Base-by-base conservation (phyloP, 1,140 invertebrate species). In the Planococcus citri region DNA sequence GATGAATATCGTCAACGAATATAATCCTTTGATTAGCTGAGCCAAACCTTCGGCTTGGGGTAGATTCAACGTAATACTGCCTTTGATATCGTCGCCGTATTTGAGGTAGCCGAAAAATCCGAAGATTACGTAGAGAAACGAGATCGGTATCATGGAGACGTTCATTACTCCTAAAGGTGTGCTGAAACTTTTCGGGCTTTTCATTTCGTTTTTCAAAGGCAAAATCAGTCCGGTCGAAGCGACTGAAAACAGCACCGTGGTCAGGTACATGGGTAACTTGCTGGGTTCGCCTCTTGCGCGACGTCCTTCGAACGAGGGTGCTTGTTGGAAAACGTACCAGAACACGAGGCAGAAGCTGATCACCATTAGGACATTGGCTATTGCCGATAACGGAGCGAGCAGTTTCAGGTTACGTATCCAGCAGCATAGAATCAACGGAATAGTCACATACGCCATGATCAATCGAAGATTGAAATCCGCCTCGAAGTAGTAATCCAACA, bases 391-490 rank as follows among this genome's bases (percentile, higher is more conserved):
- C 0, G 87, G 86, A 1, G 89, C 85, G 72, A 92, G 76, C 70
- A 84, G 80, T 76, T 89, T 89, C 8, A 92, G 77, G 75, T 89
- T 87, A 41, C 85, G 79, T 1, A 92, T 82, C 76, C 82, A 87
- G 73, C 84, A 87, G 68, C 88, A 85, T 0, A 86, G 74, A 10
- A 89, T 80, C 72, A 89, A 80, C 0, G 87, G 84, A 0, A 88
- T 73, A 0, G 88, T 80, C 1, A 88, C 73, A 29, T 83, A 80
- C 1, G 82, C 71, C 79, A 85, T 85, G 72, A 85, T 82, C 51
- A 82, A 77, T 37, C 79, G 74, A 0, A 82, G 73, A 1, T 77
- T 74, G 1, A 78, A 73, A 21, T 79, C 71, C 0, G 73, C 57
- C 8, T 74, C 75, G 27, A 77, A 79, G 70, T 85, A 82, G 8